A percentile compares a stretch with the other conserved stretches of the same genome.
Evolutionary conservation across 2,888 invertebrate species (phyloP).

Genomic region (Catocala fraxini): DNA sequence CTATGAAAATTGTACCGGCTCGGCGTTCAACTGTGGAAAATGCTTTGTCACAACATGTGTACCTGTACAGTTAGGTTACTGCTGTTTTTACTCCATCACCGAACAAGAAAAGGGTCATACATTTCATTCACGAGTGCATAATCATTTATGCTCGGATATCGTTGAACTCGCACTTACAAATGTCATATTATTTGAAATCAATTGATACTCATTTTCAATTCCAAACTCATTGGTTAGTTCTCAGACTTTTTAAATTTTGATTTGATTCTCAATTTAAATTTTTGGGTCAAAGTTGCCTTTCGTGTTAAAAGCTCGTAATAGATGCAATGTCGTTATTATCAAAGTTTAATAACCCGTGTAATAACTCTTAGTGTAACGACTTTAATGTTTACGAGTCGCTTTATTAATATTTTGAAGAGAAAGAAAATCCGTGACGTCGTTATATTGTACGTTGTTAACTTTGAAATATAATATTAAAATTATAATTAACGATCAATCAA

Average conservation of each 20-base stretch:
- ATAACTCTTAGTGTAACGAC: conserved; percentile 20
- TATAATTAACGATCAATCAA: no score
- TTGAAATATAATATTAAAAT: no score
- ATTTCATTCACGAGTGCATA: conserved; percentile 1
- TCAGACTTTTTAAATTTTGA: not conserved
- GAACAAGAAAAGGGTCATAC: not conserved
- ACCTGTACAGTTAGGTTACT: conserved; percentile 11
- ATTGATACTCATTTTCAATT: not conserved
- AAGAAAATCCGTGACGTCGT: no score
- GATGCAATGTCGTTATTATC: conserved; percentile 12
- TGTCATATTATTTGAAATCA: not conserved
- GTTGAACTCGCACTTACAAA: not conserved
- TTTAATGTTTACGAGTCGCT: not conserved
- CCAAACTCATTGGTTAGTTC: not conserved
- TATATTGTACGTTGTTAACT: no score
- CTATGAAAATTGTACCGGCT: conserved; percentile 67
- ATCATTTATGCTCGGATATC: not conserved
- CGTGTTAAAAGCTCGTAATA: conserved; percentile 2
- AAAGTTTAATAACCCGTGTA: conserved; percentile 36
- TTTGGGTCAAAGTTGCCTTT: not conserved
- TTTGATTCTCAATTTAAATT: not conserved
- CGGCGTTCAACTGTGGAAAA: conserved; percentile 68
- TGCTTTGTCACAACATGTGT: conserved; percentile 63
- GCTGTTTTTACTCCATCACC: conserved; percentile 21
- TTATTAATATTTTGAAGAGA: no score